A percentile compares a stretch with the other conserved stretches of the same genome.
These are phyloP conservation scores for Ctenochaetus hawaiiensis DNA, from an alignment of 2,797 vertebrate species.

Conservation along the genomic window DNA sequence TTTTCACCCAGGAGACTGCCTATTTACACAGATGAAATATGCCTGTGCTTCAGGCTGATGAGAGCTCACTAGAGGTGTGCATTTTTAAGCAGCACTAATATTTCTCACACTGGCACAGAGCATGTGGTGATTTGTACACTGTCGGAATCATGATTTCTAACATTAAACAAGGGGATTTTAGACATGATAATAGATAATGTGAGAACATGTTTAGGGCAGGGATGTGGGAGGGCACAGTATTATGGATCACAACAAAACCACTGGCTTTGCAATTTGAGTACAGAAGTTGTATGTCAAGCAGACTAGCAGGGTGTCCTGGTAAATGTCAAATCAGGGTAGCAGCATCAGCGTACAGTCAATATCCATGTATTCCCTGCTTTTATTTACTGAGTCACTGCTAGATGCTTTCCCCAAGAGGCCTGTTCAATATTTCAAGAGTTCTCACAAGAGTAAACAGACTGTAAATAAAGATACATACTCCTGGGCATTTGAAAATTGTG, in stretches of 20 bases:
- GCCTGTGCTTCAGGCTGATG: slow-evolving; percentile 58
- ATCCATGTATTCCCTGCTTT: slow-evolving; percentile 43
- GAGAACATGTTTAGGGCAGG: slow-evolving; percentile 13
- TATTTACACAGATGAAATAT: slow-evolving; percentile 66
- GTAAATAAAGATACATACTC: slow-evolving; percentile 78
- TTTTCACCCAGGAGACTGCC: slow-evolving; percentile 55
- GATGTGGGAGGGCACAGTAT: background rate
- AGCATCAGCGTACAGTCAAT: slow-evolving; percentile 47
- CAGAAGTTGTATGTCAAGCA: slow-evolving; percentile 49
- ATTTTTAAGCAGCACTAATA: slow-evolving; percentile 54
- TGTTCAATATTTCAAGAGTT: slow-evolving; percentile 82
- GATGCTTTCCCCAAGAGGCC: slow-evolving; percentile 57
- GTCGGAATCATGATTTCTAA: slow-evolving; percentile 44
- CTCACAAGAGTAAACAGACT: slow-evolving; percentile 73
- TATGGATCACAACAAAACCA: slow-evolving; percentile 32
- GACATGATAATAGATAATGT: slow-evolving; percentile 35
- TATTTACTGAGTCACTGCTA: slow-evolving; percentile 64
- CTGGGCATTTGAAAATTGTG: slow-evolving; percentile 72
- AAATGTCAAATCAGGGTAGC: slow-evolving; percentile 52
- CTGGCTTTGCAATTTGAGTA: slow-evolving; percentile 39
- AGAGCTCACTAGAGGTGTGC: slow-evolving; percentile 46
- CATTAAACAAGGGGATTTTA: slow-evolving; percentile 27
- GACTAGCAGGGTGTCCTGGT: slow-evolving; percentile 21
- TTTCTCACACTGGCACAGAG: slow-evolving; percentile 50
- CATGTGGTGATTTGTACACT: slow-evolving; percentile 46